These are phyloP conservation scores for Alouatta caraya DNA, from an alignment of 2,797 vertebrate species.

Conservation along the genomic window DNA sequence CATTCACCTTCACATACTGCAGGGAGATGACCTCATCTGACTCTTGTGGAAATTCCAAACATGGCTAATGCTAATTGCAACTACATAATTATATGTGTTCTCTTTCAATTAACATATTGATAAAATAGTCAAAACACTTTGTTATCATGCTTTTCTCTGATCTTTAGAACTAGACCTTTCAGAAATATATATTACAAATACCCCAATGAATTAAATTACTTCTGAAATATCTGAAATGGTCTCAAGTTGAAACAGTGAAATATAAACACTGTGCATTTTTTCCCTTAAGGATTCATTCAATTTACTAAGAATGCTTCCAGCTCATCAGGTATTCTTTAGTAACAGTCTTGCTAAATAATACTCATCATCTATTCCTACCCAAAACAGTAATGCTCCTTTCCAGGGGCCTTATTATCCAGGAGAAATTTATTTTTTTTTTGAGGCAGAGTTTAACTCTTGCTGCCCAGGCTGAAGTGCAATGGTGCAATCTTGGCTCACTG, in stretches of 20 bases:
- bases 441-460: no score
- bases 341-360: neutral
- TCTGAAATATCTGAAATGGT: neutral
- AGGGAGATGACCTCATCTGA: neutral
- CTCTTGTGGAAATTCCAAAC: no score
- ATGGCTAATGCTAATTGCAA: neutral
- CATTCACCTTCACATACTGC: rapidly evolving
- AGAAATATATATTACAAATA: neutral
- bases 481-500: no score
- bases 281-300: no score
- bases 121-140: neutral
- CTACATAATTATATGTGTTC: neutral
- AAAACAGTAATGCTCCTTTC: neutral
- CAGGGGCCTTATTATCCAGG: neutral
- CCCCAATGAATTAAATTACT: neutral
- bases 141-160: neutral
- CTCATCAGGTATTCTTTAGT: rapidly evolving
- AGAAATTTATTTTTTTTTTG: neutral
- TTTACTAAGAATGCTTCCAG: neutral
- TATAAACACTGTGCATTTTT: rapidly evolving
- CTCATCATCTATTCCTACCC: neutral
- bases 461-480: no score
- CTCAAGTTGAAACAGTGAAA: neutral
- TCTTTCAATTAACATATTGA: neutral
- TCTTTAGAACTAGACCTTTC: neutral